Conservation (phyloP, 2,888 invertebrate species). For the Autographa pulchrina region DNA sequence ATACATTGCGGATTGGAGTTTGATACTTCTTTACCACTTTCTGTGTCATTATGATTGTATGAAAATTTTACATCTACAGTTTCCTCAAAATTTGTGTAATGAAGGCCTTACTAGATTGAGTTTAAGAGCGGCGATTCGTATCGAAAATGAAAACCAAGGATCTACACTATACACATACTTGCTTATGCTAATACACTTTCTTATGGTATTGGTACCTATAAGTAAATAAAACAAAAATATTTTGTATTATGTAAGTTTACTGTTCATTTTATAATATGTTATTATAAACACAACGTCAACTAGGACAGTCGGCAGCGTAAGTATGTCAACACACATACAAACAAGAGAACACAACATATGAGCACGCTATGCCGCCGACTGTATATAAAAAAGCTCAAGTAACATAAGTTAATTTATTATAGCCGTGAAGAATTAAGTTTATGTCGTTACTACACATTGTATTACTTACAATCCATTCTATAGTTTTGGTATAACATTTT, state of each 20-base stretch:
- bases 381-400: conserved; percentile 57
- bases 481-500: conserved; percentile 78
- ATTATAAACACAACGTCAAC: conserved; percentile 87
- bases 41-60: no score
- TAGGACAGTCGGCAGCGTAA: conserved; percentile 73
- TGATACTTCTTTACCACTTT: no score
- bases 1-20: neutral
- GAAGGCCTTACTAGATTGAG: no score
- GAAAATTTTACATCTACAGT: no score
- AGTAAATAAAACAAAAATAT: conserved; percentile 73
- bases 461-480: conserved; percentile 68
- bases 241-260: conserved; percentile 85
- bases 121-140: no score
- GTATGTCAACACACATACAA: conserved; percentile 63
- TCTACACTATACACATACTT: no score
- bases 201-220: no score
- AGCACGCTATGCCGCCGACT: conserved; percentile 43
- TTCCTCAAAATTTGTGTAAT: no score
- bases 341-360: conserved; percentile 52
- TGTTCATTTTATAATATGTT: conserved; percentile 88
- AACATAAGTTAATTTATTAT: conserved; percentile 65
- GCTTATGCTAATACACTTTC: neutral
- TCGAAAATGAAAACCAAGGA: no score
- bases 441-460: conserved; percentile 44
- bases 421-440: conserved; percentile 59